These are phyloP conservation scores for Pollimyrus isidori DNA, from an alignment of 2,113 vertebrate species.

Conservation along the genomic window DNA sequence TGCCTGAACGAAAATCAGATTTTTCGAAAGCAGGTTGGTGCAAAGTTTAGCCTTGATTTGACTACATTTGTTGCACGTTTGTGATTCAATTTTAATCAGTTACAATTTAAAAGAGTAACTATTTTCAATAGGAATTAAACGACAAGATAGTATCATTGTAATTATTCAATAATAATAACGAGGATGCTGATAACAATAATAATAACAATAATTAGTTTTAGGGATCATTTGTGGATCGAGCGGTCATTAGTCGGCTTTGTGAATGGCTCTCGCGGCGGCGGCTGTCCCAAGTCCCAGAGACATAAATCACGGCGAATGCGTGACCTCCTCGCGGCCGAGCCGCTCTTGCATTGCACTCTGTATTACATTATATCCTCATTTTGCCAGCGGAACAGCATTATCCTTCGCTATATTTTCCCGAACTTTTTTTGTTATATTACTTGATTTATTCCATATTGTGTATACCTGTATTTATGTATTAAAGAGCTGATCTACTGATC, in stretches of 20 bases:
- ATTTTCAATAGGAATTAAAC: neutral
- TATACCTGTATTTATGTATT: slow-evolving; percentile 24
- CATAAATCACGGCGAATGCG: slow-evolving; percentile 61
- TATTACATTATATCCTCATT: slow-evolving; percentile 60
- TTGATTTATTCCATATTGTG: slow-evolving; percentile 48
- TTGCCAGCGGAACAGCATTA: slow-evolving; percentile 52
- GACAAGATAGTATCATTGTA: neutral
- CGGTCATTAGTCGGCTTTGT: slow-evolving; percentile 54
- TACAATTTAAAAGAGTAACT: neutral
- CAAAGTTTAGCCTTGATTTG: neutral
- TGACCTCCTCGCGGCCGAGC: slow-evolving; percentile 64
- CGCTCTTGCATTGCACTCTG: slow-evolving; percentile 55
- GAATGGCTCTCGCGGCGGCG: slow-evolving; percentile 48
- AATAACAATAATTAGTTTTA: slow-evolving; percentile 5
- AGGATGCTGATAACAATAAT: neutral
- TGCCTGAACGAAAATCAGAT: neutral
- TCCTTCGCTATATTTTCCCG: slow-evolving; percentile 28
- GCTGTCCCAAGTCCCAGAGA: slow-evolving; percentile 60
- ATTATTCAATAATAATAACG: neutral
- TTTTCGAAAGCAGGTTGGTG: neutral
- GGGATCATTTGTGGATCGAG: slow-evolving; percentile 54
- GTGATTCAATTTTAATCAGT: neutral
- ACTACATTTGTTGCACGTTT: neutral
- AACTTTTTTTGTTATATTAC: slow-evolving; percentile 30
- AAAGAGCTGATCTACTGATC: slow-evolving; percentile 27